Evolutionary conservation across 2,888 invertebrate genomes (phyloP), one percentile per base, ranked within the genome.

Genomic region (Hymenopus coronatus): DNA sequence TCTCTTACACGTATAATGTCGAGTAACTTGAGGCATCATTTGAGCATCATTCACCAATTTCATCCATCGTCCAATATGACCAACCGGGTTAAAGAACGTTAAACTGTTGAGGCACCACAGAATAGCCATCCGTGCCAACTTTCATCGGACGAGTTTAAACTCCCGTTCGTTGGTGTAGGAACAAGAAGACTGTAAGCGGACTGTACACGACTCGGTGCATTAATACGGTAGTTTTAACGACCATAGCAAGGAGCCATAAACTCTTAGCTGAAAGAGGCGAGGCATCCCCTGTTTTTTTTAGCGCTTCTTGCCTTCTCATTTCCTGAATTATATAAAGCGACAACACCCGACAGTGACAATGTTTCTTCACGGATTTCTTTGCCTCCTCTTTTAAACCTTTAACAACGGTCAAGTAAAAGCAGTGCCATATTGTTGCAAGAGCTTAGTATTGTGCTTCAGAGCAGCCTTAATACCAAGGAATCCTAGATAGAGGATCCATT

Each of bases 161-260:
- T 33, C 33, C 8, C 15, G 20, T 15, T 20, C 54, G 15, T 20
- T 1, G 54, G 20, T 70, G 54, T 6, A 70, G 20, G 1, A 70
- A 70, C 54, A 70, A 20, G 25, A 40, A 9, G 12, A 3, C 12
- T 86, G 30, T 14, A 30, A 70, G 40, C 9, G 54, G 86, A 70
- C 70, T 86, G 81, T 86, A 86, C 86, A 6, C n/a, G 54, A 70
- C n/a, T 40, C 40, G 40, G 40, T 12, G 46, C 86, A 70, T 86
- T 86, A 86, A 86, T 86, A 54, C 81, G 54, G 81, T 28, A 25
- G 28, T 81, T 81, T 86, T 86, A 86, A 86, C 86, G 86, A 81
- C 86, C 86, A 20, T 12, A 9, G 81, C 81, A 54, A 81, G 81
- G 86, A 70, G 28, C 70, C 70, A 30, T 86, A 81, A 86, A 86